Evolutionary conservation across 2,888 invertebrate genomes (phyloP).

Genomic region (Lingula anatina): DNA sequence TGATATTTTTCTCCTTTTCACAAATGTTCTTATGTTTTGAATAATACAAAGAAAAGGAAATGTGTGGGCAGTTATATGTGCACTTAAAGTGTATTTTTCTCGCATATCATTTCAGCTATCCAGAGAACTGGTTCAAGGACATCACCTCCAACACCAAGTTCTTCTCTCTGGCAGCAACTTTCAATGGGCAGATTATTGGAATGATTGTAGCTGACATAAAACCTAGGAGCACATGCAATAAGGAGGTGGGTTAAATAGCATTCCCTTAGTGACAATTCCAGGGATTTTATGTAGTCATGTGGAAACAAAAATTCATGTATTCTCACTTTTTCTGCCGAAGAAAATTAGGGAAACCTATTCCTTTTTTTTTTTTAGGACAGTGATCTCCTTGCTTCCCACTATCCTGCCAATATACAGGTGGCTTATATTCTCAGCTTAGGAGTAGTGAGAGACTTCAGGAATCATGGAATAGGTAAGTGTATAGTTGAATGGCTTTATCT

Average conservation of each 20-base stretch:
- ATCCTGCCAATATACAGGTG: conserved; percentile 75
- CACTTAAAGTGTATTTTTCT: no score
- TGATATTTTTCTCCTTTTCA: no score
- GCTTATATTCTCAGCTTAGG: conserved; percentile 96
- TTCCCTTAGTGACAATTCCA: no score
- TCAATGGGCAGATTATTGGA: conserved; percentile 76
- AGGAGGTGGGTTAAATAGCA: no score
- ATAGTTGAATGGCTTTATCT: no score
- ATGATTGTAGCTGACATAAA: conserved; percentile 96
- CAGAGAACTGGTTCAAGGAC: conserved; percentile 91
- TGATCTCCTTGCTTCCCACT: conserved; percentile 82
- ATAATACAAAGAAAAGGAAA: no score
- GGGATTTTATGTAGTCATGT: no score
- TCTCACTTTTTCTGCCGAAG: no score
- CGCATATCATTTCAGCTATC: conserved; percentile 62
- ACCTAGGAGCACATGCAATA: conserved; percentile 78
- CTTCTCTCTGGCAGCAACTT: conserved; percentile 89
- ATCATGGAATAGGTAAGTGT: conserved; percentile 70
- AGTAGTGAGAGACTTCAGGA: conserved; percentile 65
- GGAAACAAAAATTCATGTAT: no score
- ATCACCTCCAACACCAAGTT: conserved; percentile 84
- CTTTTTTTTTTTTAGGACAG: conserved; percentile 64
- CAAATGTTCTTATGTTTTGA: no score
- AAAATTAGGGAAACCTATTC: no score
- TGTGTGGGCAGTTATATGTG: no score